These are phyloP conservation scores for Euura lappo DNA, from an alignment of 1,140 invertebrate species.

Conservation along the genomic window DNA sequence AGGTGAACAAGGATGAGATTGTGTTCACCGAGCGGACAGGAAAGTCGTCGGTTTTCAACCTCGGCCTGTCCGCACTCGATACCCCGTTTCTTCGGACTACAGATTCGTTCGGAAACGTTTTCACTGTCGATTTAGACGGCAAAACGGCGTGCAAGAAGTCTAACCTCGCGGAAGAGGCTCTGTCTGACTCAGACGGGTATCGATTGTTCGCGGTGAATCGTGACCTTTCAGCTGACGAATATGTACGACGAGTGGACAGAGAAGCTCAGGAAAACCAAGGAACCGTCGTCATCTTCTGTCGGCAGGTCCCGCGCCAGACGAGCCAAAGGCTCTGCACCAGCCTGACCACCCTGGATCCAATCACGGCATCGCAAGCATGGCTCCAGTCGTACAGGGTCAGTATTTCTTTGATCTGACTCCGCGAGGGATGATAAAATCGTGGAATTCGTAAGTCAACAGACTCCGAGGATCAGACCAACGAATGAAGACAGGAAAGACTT, in stretches of 20 bases:
- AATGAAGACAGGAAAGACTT: constrained; percentile 28
- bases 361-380: constrained; percentile 28
- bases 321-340: constrained; percentile 33
- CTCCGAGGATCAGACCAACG: constrained; percentile 18
- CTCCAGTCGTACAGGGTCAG: constrained; percentile 28
- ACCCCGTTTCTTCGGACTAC: constrained; percentile 27
- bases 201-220: constrained; percentile 48
- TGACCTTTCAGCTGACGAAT: constrained; percentile 45
- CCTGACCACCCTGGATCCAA: constrained; percentile 30
- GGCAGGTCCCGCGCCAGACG: constrained; percentile 27
- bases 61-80: constrained; percentile 12
- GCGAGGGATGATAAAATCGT: not conserved
- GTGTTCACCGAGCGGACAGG: constrained; percentile 23
- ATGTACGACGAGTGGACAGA: constrained; percentile 42
- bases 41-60: constrained; percentile 31
- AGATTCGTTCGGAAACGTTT: constrained; percentile 36
- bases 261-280: constrained; percentile 25
- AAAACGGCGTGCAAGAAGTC: constrained; percentile 27
- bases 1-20: constrained; percentile 23
- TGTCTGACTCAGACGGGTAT: constrained; percentile 13
- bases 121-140: constrained; percentile 34
- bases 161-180: not conserved
- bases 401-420: constrained; percentile 9
- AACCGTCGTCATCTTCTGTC: constrained; percentile 34
- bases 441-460: not conserved